Base-by-base conservation (phyloP, 2,797 vertebrate species). In the Martes flavigula region DNA sequence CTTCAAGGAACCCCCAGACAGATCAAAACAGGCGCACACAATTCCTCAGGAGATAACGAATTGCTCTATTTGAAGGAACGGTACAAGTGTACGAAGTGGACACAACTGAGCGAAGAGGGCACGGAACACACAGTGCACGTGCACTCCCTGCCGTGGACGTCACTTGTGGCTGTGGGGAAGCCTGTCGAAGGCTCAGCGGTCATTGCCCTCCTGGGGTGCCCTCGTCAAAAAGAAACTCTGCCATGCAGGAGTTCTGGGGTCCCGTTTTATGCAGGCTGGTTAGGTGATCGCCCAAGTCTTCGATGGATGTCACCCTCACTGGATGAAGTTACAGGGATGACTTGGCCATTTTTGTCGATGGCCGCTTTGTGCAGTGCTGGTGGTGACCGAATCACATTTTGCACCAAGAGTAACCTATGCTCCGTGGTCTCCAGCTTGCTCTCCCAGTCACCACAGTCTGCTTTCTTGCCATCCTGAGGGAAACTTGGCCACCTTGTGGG, bases 91-190 rank as follows among this genome's bases (percentile, higher is more conserved):
- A 78, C 11, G 46, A 78, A 21, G 46, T 77, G 43, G 43, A 48
- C 10, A n/a, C 75, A 51, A n/a, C 75, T 7, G 32, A 78, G 32
- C 11, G 75, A n/a, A 51, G 20, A 46, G 46, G 7, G 70, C 18
- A 77, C 1, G 15, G 43, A 32, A 51, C 18, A 7, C 10, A 21
- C 75, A 12, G 30, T 3, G 1, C 1, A 17, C 2, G 0, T 30
- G 15, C 73, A 3, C 43, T 12, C 9, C 75, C 30, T 77, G 75
- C 46, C 5, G 5, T 18, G 18, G 75, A 51, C 5, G 2, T 32
- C 30, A n/a, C 75, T 48, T 2, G 17, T 20, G 17, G 75, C 46
- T 4, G 30, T 1, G 2, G 48, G 77, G 48, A 79, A 51, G 32
- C 77, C 48, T 20, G 12, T 12, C 6, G 1, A 7, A 54, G 77